Evolutionary conservation across 2,113 vertebrate species (phyloP).

Genomic region (Thomomys bottae): DNA sequence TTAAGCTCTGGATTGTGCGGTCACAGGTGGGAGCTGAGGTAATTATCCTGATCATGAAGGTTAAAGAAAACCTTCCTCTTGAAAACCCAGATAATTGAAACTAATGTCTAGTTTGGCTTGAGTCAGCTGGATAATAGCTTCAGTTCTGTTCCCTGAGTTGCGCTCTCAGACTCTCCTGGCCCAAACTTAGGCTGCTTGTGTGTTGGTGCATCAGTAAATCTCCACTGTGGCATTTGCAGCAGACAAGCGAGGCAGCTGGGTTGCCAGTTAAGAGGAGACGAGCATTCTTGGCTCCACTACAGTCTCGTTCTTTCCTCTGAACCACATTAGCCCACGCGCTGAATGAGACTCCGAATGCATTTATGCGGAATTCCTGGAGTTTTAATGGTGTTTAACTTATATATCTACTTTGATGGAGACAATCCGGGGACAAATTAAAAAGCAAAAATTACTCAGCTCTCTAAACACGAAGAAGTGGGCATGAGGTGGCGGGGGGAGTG

Average conservation of each 20-base stretch:
- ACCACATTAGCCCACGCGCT: constrained; percentile 39
- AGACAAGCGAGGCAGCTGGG: neutral
- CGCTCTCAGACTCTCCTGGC: neutral
- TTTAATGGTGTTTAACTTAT: constrained; percentile 84
- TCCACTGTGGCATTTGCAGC: neutral
- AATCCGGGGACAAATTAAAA: constrained; percentile 84
- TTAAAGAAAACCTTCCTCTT: constrained; percentile 56
- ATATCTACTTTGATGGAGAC: constrained; percentile 82
- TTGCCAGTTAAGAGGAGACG: neutral
- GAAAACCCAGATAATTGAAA: constrained; percentile 72
- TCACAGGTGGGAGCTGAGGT: constrained; percentile 51
- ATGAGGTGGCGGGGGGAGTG: constrained; percentile 13
- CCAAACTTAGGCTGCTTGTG: neutral
- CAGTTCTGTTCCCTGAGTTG: neutral
- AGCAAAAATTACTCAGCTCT: constrained; percentile 83
- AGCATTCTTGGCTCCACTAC: neutral
- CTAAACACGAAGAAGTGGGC: constrained; percentile 79
- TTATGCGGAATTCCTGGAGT: constrained; percentile 82
- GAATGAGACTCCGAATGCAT: constrained; percentile 74
- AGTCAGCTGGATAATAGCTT: constrained; percentile 36
- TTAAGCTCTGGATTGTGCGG: constrained; percentile 10
- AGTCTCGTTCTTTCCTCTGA: neutral
- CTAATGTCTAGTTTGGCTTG: constrained; percentile 65
- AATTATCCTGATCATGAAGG: constrained; percentile 64
- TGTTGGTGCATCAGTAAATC: neutral